These are phyloP conservation scores for Calameuta filiformis DNA, from an alignment of 2,888 invertebrate species.

Conservation along the genomic window DNA sequence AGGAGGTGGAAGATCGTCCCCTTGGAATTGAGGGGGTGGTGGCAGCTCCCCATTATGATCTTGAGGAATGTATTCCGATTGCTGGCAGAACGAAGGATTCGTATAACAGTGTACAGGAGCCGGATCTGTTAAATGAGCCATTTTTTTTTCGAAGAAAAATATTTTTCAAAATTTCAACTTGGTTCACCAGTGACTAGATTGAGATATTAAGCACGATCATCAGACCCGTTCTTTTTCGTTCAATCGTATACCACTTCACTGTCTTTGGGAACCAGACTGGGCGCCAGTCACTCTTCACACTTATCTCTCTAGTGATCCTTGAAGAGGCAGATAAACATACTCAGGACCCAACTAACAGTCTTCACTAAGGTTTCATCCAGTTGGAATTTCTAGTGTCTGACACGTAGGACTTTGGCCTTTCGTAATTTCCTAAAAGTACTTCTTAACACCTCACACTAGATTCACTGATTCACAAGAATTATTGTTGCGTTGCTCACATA, in stretches of 20 bases:
- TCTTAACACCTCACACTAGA: background rate
- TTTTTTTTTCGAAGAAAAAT: background rate
- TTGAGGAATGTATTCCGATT: conserved; percentile 74
- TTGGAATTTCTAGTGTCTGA: background rate
- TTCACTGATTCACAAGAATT: conserved; percentile 40
- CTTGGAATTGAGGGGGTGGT: conserved; percentile 58
- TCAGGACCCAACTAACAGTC: background rate
- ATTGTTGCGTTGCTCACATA: conserved; percentile 50
- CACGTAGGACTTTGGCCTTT: background rate
- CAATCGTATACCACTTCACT: background rate
- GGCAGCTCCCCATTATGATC: conserved; percentile 60
- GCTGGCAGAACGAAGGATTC: conserved; percentile 83
- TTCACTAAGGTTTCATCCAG: background rate
- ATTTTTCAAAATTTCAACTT: background rate
- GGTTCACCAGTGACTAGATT: background rate
- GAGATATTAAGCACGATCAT: background rate
- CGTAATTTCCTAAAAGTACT: background rate
- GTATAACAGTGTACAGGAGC: conserved; percentile 73
- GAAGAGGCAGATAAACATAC: background rate
- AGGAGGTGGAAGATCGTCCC: conserved; percentile 39
- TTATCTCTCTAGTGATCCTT: background rate
- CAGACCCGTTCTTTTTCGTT: background rate
- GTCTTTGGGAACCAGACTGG: background rate
- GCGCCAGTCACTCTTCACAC: background rate
- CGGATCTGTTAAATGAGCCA: conserved; percentile 38